A percentile compares a stretch with the other conserved stretches of the same genome.
Evolutionary conservation across 2,113 vertebrate species (phyloP).

Genomic region (Lophius piscatorius): DNA sequence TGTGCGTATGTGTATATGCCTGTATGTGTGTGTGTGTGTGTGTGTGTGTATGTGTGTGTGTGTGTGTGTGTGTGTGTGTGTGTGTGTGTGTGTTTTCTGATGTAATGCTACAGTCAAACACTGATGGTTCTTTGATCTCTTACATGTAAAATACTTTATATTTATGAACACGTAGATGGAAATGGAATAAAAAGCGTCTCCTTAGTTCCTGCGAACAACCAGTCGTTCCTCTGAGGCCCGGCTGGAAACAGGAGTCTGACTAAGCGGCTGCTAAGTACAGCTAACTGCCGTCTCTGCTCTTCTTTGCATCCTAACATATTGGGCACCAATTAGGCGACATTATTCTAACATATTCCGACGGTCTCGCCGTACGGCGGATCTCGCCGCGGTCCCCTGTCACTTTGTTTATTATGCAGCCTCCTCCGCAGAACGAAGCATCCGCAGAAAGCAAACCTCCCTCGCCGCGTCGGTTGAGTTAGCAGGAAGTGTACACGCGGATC

Average conservation of each 20-base stretch:
- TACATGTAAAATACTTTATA: background rate
- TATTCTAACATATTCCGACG: constrained; percentile 58
- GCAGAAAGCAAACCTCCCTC: constrained; percentile 44
- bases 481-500: constrained; percentile 59
- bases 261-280: constrained; percentile 44
- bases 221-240: constrained; percentile 7
- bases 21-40: too few relatives aligned
- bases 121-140: background rate
- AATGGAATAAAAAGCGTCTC: background rate
- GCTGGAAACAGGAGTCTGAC: constrained; percentile 2
- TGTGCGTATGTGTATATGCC: too few relatives aligned
- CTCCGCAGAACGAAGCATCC: constrained; percentile 50
- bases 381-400: constrained; percentile 50
- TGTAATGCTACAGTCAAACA: background rate
- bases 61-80: too few relatives aligned
- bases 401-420: constrained; percentile 50
- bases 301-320: constrained; percentile 60
- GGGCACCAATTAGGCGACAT: constrained; percentile 55
- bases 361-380: constrained; percentile 38
- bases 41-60: too few relatives aligned
- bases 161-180: background rate
- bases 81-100: background rate
- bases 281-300: constrained; percentile 57
- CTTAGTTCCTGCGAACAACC: constrained; percentile 4
- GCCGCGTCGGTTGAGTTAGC: constrained; percentile 21